Evolutionary conservation across 2,888 invertebrate species (phyloP).

Genomic region (Pollenia angustigena): DNA sequence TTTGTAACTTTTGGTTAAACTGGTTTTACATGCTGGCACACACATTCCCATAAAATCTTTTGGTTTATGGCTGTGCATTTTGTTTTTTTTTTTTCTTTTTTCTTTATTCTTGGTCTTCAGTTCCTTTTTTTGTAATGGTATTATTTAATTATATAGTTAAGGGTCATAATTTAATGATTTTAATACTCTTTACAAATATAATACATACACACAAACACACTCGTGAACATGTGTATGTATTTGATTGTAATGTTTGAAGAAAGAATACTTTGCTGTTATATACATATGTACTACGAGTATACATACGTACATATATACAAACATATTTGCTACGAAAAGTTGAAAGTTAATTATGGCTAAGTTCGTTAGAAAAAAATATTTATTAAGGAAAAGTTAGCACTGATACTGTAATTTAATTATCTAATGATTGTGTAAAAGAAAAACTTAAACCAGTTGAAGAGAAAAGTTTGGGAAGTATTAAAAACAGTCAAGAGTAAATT

Average conservation of each 20-base stretch:
- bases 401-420: conserved; percentile 47
- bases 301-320: background rate
- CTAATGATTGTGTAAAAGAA: conserved; percentile 21
- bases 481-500: conserved; percentile 1
- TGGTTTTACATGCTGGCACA: conserved; percentile 61
- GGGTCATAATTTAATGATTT: conserved; percentile 71
- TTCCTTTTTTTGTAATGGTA: conserved; percentile 11
- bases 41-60: conserved; percentile 62
- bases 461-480: background rate
- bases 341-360: conserved; percentile 60
- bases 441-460: background rate
- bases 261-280: background rate
- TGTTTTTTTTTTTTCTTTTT: background rate
- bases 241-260: background rate
- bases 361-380: conserved; percentile 24
- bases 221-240: background rate
- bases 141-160: conserved; percentile 70
- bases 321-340: conserved; percentile 13
- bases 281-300: background rate
- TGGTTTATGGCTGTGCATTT: conserved; percentile 42
- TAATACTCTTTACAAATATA: conserved; percentile 54
- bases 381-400: conserved; percentile 31
- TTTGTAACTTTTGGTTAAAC: conserved; percentile 54
- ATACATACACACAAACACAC: background rate
- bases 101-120: background rate